A percentile compares a stretch with the other conserved stretches of the same genome.
Conservation (phyloP, 2,113 vertebrate genomes). For the Capreolus pygargus region DNA sequence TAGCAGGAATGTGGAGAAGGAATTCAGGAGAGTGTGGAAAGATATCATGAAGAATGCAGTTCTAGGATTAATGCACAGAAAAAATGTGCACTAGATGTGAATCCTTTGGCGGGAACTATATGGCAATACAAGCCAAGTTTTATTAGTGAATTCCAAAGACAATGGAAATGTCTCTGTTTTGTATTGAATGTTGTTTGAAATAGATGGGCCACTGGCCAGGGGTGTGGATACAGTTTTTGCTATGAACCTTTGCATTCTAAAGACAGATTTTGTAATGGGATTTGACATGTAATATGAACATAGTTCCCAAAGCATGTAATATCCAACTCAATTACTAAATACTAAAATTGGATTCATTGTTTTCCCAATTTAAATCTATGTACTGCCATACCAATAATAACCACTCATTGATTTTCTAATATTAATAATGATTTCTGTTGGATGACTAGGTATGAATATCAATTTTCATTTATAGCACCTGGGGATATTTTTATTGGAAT, state of each 20-base stretch:
- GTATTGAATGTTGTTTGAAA: constrained; percentile 44
- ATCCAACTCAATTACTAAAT: constrained; percentile 16
- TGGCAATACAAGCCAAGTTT: constrained; percentile 27
- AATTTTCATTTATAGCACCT: constrained; percentile 35
- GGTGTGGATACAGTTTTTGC: constrained; percentile 51
- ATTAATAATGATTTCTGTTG: constrained; percentile 3
- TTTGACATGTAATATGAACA: constrained; percentile 61
- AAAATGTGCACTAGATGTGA: background rate
- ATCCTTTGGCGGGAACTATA: constrained; percentile 35
- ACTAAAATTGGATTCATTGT: constrained; percentile 14
- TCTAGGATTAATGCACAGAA: background rate
- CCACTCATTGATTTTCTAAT: constrained; percentile 16
- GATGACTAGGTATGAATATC: background rate
- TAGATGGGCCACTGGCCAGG: constrained; percentile 41
- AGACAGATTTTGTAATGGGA: constrained; percentile 55
- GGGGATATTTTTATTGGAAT: constrained; percentile 28
- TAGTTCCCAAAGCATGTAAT: constrained; percentile 45
- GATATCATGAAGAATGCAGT: background rate
- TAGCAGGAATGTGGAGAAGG: constrained; percentile 12
- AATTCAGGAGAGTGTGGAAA: background rate
- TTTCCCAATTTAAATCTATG: constrained; percentile 15
- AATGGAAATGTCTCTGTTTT: constrained; percentile 45
- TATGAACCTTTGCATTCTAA: constrained; percentile 44
- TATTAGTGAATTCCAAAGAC: constrained; percentile 46
- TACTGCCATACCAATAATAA: constrained; percentile 21